phyloP scores from a whole-genome alignment of 2,113 vertebrate species.

The Lagopus leucura region DNA sequence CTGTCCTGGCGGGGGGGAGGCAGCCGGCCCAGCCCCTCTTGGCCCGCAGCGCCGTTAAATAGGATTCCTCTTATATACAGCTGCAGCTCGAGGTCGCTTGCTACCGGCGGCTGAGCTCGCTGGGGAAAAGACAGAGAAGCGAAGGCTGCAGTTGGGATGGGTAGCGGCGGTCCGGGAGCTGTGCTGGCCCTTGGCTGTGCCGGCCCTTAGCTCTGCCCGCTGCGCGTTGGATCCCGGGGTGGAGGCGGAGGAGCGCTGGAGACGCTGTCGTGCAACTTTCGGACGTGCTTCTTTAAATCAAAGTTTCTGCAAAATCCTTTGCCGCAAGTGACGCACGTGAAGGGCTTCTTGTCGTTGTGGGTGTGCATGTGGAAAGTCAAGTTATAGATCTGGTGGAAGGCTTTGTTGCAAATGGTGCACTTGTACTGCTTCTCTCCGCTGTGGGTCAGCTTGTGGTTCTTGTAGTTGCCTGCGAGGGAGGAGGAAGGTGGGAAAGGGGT shows the following conservation, averaged over 20 bases:
- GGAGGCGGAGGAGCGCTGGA: constrained; percentile 73
- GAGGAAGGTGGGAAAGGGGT: neutral
- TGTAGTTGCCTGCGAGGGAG: constrained; percentile 77
- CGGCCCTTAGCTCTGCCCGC: constrained; percentile 83
- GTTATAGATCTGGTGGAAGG: constrained; percentile 93
- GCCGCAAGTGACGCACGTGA: constrained; percentile 89
- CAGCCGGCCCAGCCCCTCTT: constrained; percentile 35
- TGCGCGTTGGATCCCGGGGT: constrained; percentile 83
- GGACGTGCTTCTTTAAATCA: constrained; percentile 93
- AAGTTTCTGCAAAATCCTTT: constrained; percentile 93
- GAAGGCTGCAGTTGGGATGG: constrained; percentile 74
- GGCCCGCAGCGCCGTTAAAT: constrained; percentile 59
- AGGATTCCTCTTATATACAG: constrained; percentile 76
- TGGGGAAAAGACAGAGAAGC: constrained; percentile 72
- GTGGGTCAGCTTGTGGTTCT: constrained; percentile 92
- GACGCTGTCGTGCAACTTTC: constrained; percentile 88
- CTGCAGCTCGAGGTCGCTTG: constrained; percentile 70
- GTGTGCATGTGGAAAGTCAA: constrained; percentile 94
- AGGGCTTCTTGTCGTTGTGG: constrained; percentile 93
- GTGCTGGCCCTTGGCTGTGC: constrained; percentile 75
- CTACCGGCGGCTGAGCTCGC: constrained; percentile 72
- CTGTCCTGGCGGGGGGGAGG: constrained; percentile 53
- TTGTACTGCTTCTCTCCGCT: constrained; percentile 93
- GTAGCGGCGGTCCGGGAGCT: constrained; percentile 72
- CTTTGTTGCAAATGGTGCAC: constrained; percentile 91